Evolutionary conservation across 1,140 invertebrate species (phyloP), one percentile per base, ranked within the genome.

Genomic region (Euura saliciscinereae): DNA sequence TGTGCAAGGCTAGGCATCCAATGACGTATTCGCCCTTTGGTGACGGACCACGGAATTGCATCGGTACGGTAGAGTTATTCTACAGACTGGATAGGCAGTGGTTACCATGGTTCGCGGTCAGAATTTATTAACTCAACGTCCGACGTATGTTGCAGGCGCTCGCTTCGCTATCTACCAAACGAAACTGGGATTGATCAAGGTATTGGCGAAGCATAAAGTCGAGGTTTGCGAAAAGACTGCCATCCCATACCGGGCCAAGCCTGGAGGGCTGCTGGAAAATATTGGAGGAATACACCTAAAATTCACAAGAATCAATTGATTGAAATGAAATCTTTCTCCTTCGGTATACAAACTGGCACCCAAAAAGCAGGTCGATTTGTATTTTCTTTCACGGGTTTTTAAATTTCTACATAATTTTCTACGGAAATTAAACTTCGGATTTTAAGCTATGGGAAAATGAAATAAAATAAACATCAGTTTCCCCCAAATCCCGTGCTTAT

Each of bases 1-100:
- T 88, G 68, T 76, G 82, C 43, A 71, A 84, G 42, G 81, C 82
- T 8, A 84, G 90, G 59, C 90, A 89, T 78, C 88, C 86, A 3
- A 90, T 87, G 75, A 79, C 89, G 0, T 94, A 90, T 77, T 86
- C 94, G 13, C 91, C 93, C 2, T 95, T 95, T 78, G 93, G 93
- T 46, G 91, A 92, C 69, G 93, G 93, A n/a, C 90, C 90, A 0
- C 85, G 92, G 68, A 90, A 90, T 79, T 91, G 91, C 77, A 90
- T 91, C 70, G 90, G 89, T 86, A 74, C 28, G 28, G 28, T 28
- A 28, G 28, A 66, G 10, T 67, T 43, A 28, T 28, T 28, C 28
- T 1, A 28, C 28, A 28, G 28, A 11, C 51, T n/a, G 51, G 10
- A 28, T 28, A 28, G 28, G 84, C 51, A 6, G 3, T n/a, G 13